Conservation (phyloP, 92 coral and sea anemone species). For the Palythoa grandis region DNA sequence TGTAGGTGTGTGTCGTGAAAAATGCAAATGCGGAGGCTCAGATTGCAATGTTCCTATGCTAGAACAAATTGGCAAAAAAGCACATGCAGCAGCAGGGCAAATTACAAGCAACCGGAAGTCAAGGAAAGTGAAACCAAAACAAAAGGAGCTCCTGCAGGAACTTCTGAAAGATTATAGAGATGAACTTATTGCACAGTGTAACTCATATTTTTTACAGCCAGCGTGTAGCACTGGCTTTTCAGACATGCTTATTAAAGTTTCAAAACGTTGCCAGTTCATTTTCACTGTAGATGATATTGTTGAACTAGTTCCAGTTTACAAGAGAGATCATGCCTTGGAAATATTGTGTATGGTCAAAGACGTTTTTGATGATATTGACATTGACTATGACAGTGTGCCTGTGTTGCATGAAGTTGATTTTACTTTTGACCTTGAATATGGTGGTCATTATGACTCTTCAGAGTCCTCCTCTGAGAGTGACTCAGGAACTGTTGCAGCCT, state of each 20-base stretch:
- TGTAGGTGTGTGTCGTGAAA: constrained; percentile 52
- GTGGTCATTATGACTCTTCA: constrained; percentile 31
- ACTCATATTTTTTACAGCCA: constrained; percentile 34
- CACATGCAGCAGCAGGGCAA: not conserved
- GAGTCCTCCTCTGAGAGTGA: constrained; percentile 19
- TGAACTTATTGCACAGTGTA: not conserved
- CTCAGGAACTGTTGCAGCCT: constrained; percentile 15
- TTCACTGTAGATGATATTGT: constrained; percentile 21
- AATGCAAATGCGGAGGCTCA: constrained; percentile 40
- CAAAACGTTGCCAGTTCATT: constrained; percentile 20
- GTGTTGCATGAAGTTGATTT: constrained; percentile 25
- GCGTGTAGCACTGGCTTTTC: constrained; percentile 39
- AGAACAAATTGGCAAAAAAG: not conserved
- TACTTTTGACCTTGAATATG: constrained; percentile 44
- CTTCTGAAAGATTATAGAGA: constrained; percentile 35
- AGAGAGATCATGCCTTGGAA: constrained; percentile 36
- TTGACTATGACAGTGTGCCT: constrained; percentile 32
- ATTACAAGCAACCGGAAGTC: not conserved
- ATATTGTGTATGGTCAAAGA: constrained; percentile 58
- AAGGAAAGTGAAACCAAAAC: not conserved
- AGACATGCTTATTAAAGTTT: constrained; percentile 5
- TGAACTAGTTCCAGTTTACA: constrained; percentile 34
- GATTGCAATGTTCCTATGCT: not conserved
- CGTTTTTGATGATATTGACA: constrained; percentile 36
- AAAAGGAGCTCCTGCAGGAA: constrained; percentile 41